phyloP scores from a whole-genome alignment of 2,888 invertebrate genomes.

The Parnassius apollo region DNA sequence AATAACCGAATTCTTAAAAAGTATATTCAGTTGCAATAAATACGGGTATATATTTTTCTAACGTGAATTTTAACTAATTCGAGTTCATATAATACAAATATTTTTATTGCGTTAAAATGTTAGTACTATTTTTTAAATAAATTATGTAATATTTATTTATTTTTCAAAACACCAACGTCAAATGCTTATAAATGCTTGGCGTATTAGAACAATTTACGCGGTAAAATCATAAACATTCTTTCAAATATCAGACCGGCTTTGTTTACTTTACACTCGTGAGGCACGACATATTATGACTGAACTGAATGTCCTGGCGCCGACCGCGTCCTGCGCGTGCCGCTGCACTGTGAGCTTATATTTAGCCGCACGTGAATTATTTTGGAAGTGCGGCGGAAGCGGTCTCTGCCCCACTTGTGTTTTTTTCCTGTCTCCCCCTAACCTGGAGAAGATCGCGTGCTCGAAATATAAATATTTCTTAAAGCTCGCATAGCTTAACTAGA shows the following conservation, averaged over 20 bases:
- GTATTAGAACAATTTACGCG: neutral
- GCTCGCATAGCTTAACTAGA: slow-evolving; percentile 8
- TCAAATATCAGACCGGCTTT: slow-evolving; percentile 4
- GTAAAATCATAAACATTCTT: slow-evolving; percentile 9
- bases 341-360: slow-evolving; percentile 34
- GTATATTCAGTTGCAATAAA: too few species aligned
- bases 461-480: slow-evolving; percentile 18
- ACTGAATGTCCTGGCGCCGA: slow-evolving; percentile 12
- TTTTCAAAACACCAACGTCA: too few species aligned
- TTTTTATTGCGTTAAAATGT: too few species aligned
- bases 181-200: too few species aligned
- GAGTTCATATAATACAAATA: too few species aligned
- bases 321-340: slow-evolving; percentile 14
- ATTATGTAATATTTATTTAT: too few species aligned
- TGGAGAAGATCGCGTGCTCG: slow-evolving; percentile 10
- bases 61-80: too few species aligned
- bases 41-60: too few species aligned
- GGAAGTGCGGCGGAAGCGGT: slow-evolving; percentile 41
- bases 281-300: slow-evolving; percentile 13
- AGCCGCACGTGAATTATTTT: slow-evolving; percentile 39
- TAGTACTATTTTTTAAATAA: too few species aligned
- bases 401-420: slow-evolving; percentile 30
- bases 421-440: slow-evolving; percentile 26
- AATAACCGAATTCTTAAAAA: too few species aligned
- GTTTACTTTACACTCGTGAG: slow-evolving; percentile 12